Base-by-base conservation (phyloP, 1,140 invertebrate genomes). In the Scylla paramamosain region DNA sequence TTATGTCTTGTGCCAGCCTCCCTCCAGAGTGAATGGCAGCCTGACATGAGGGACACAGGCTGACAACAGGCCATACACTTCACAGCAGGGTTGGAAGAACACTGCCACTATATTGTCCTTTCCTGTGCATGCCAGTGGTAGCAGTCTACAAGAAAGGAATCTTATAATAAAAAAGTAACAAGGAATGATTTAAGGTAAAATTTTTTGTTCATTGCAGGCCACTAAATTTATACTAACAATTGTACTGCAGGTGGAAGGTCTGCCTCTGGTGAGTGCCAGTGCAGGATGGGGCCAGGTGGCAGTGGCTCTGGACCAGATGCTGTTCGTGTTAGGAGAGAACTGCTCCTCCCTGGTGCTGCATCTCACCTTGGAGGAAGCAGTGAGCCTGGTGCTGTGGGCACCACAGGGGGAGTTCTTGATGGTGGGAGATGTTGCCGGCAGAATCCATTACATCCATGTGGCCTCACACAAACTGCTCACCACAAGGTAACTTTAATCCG, bases 241-340 rank as follows among this genome's bases (percentile, higher is more conserved):
- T 12, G 52, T 77, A 0, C 86, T 90, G 0, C 88, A 95, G 95
- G 48, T 93, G 0, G 6, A 32, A 6, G 77, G 45, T 0, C 77
- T 93, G 39, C 93, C 95, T 12, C 32, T 39, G 93, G 25, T 93
- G 82, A 84, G 82, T 91, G 92, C 94, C 45, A 95, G 89, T 89
- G 92, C 94, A 6, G 96, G 94, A 29, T 94, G 87, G 39, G 94
- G 96, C 84, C 86, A 67, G 46, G 94, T 96, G 25, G 94, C 94
- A 46, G 96, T 96, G 46, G 88, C 94, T 0, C 82, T 96, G 25
- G 96, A 95, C 89, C 87, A 67, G n/a, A 92, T 89, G 1, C 28
- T 96, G 16, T 95, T 96, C 88, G 94, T 95, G 25, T 94, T 96
- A 82, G 92, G 84, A 10, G 96, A 96, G 48, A 94, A 84, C 86